A percentile compares a stretch with the other conserved stretches of the same genome.
These are phyloP conservation scores for Drosophila mauritiana DNA, from an alignment of 1,140 invertebrate species.

Conservation along the genomic window DNA sequence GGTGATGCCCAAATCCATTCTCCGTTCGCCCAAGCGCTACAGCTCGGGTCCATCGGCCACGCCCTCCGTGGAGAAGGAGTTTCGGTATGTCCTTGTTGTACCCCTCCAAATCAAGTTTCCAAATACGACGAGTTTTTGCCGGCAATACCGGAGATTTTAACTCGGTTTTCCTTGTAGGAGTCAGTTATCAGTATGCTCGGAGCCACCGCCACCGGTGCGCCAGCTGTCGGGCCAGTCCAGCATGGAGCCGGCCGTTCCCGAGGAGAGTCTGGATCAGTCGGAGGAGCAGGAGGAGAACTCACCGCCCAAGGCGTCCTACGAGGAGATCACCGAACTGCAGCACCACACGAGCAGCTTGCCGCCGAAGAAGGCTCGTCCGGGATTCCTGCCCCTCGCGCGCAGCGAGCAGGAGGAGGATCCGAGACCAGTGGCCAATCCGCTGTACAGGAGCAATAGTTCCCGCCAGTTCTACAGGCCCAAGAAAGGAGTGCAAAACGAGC, in stretches of 20 bases:
- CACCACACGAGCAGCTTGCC: constrained; percentile 55
- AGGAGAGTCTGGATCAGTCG: constrained; percentile 71
- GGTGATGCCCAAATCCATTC: constrained; percentile 74
- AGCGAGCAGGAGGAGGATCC: constrained; percentile 38
- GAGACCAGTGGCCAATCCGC: constrained; percentile 30
- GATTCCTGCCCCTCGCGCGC: constrained; percentile 62
- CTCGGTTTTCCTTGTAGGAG: constrained; percentile 31
- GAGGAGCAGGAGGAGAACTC: constrained; percentile 10
- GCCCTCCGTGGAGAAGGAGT: constrained; percentile 81
- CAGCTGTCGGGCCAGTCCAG: constrained; percentile 83
- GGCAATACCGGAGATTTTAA: no score
- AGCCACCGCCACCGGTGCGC: constrained; percentile 76
- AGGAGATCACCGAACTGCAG: constrained; percentile 47
- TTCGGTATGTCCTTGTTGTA: constrained; percentile 52
- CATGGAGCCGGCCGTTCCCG: constrained; percentile 80
- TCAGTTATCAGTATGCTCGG: constrained; percentile 81
- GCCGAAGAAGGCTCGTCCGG: constrained; percentile 72
- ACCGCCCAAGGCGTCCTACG: constrained; percentile 32
- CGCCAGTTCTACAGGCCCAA: constrained; percentile 80
- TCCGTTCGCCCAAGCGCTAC: constrained; percentile 77
- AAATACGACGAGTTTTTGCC: no score
- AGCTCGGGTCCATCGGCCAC: constrained; percentile 79
- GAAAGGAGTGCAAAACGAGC: constrained; percentile 54
- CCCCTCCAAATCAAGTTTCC: not conserved
- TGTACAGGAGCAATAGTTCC: constrained; percentile 78